Evolutionary conservation across 2,113 vertebrate genomes (phyloP), one percentile per base, ranked within the genome.

Genomic region (Hyaena hyaena): DNA sequence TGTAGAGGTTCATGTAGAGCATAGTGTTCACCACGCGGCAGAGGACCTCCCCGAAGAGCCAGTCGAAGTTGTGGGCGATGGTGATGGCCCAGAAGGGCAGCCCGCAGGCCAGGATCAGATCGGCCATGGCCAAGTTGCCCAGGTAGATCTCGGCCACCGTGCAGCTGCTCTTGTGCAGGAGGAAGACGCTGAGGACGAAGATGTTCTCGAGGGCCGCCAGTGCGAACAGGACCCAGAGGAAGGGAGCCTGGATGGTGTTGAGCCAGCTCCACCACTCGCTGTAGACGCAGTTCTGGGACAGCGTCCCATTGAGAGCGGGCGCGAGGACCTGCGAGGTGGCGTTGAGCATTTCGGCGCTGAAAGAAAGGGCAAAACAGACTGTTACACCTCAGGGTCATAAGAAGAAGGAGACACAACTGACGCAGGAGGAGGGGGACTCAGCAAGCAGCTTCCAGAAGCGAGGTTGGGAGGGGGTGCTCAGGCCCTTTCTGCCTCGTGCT

Each of bases 61-160:
- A 99, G 0, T 99, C 2, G 66, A 99, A 99, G 1, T 80, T 68
- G 4, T 99, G 99, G 96, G 98, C 97, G 19, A 99, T 98, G 93
- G 99, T 99, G 95, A 99, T 87, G 55, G 99, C 99, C 99, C 99
- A 99, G 98, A 99, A 99, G 61, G 99, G 99, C 90, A 99, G 98
- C 88, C 98, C 99, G 12, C 96, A 99, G 83, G 99, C 97, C 69
- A 99, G 88, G 88, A 99, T 33, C 0, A 99, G 98, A 98, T 99
- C 99, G 0, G 99, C 99, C 2, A 98, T 97, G 0, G 99, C 99
- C 97, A 99, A 98, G 96, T 99, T 99, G 88, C 99, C 99, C 89
- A 99, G 94, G 98, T 99, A 99, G 98, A 99, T 99, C 98, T 99
- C 99, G 0, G 99, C 99, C 95, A 99, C 99, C 0, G 99, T 99